Evolutionary conservation across 2,888 invertebrate species (phyloP), one percentile per base, ranked within the genome.

Genomic region (Drosophila macrospina): DNA sequence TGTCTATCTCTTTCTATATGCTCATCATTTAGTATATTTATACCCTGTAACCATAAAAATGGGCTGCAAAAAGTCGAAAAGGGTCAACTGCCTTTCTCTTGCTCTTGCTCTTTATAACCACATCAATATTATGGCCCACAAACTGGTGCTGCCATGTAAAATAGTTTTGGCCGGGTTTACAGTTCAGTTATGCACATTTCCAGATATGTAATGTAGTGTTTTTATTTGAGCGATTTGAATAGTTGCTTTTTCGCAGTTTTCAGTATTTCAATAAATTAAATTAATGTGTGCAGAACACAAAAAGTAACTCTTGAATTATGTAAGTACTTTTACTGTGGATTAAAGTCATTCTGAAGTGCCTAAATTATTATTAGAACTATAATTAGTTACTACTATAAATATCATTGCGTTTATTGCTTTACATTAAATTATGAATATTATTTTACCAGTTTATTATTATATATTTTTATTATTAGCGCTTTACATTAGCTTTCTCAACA

Each of bases 11-110:
- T 61, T 45, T 32, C 6, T 20, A n/a, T 28, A 13, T 26, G 37
- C 48, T 52, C 57, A 57, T 65, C 48, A 50, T 48, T 54, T 52
- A 26, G 11, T 24, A 42, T 51, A 20, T 45, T 28, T 56, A 67
- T 52, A 52, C 52, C 39, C 65, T 65, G 45, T 59, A 59, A 26
- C 26, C 54, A 37, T 32, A 15, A 47, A 62, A 47, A 5, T 52
- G 37, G 20, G 45, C 28, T 24, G 30, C 52, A 51, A 24, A 41
- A 15, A 37, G 26, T 37, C 36, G 13, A 26, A 36, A 36, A 37
- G 24, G 24, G 36, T 51, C 34, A 48, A 26, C 16, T 41, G 5
- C 20, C 10, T 20, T 13, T 20, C n/a, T 47, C 10, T 5, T 15
- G 1, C 47, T 16, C 51, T 28, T 1, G 15, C 11, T 7, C 7